Conservation (phyloP, 2,888 invertebrate species). For the Loripinus fragilis region DNA sequence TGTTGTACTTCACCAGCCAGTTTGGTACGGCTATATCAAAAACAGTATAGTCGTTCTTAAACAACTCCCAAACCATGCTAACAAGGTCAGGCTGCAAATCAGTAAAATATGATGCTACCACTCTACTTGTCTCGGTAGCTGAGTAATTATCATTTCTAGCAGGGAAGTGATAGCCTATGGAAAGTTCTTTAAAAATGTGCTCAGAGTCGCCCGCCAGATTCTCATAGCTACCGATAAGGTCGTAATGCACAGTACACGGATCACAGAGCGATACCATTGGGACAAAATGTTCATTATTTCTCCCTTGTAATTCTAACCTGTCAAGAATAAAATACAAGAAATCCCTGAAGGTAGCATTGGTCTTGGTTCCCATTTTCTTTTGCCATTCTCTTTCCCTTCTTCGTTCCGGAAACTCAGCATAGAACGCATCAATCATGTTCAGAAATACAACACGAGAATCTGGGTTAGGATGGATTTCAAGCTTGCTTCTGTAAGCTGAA, state of each 20-base stretch:
- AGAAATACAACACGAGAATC: constrained; percentile 19
- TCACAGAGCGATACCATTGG: constrained; percentile 92
- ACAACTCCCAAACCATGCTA: constrained; percentile 84
- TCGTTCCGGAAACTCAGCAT: constrained; percentile 64
- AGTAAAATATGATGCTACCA: constrained; percentile 89
- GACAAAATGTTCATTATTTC: constrained; percentile 94
- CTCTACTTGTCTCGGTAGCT: constrained; percentile 88
- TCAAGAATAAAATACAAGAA: constrained; percentile 91
- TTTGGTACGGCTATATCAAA: constrained; percentile 88
- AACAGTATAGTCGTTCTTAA: constrained; percentile 91
- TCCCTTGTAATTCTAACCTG: constrained; percentile 68
- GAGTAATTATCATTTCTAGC: constrained; percentile 79
- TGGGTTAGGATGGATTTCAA: constrained; percentile 82
- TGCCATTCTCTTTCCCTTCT: constrained; percentile 68
- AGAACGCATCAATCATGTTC: constrained; percentile 15
- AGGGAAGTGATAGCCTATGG: constrained; percentile 70
- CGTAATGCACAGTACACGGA: constrained; percentile 94
- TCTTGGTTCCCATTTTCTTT: constrained; percentile 35
- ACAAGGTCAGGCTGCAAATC: constrained; percentile 87
- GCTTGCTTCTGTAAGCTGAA: constrained; percentile 95
- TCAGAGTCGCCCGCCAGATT: constrained; percentile 91
- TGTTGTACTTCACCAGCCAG: constrained; percentile 36
- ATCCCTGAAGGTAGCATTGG: constrained; percentile 89
- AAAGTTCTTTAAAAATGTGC: constrained; percentile 74
- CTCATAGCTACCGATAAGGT: constrained; percentile 95